phyloP scores from a whole-genome alignment of 2,888 invertebrate species.

The Panorpa germanica region DNA sequence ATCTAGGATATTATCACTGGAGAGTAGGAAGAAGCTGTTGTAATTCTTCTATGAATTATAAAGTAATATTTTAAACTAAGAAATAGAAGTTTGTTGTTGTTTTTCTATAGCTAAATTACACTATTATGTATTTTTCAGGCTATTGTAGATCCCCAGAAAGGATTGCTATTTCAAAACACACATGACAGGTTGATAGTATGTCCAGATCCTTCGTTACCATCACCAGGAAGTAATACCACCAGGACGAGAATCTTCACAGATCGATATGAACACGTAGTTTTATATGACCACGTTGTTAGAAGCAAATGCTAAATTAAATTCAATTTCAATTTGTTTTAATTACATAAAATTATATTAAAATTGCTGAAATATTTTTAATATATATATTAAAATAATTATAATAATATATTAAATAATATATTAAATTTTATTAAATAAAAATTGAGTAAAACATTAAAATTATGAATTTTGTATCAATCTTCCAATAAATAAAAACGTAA shows the following conservation, averaged over 20 bases:
- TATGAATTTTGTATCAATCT: too few species aligned
- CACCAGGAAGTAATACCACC: conserved; percentile 47
- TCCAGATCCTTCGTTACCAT: conserved; percentile 37
- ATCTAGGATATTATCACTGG: conserved; percentile 67
- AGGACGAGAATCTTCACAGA: conserved; percentile 40
- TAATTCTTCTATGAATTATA: conserved; percentile 61
- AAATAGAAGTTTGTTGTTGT: neutral
- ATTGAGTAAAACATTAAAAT: too few species aligned
- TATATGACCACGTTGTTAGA: conserved; percentile 63
- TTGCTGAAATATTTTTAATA: too few species aligned
- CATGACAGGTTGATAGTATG: conserved; percentile 59
- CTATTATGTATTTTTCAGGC: conserved; percentile 22
- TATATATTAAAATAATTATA: too few species aligned
- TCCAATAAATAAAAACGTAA: too few species aligned
- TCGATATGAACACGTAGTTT: conserved; percentile 51
- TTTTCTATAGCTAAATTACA: conserved; percentile 1
- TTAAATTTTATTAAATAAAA: too few species aligned
- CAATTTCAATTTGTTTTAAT: conserved; percentile 2
- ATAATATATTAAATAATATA: too few species aligned
- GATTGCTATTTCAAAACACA: conserved; percentile 60
- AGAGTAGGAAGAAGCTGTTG: conserved; percentile 45
- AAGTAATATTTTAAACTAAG: conserved; percentile 24
- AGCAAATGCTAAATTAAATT: conserved; percentile 25
- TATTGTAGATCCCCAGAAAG: conserved; percentile 49
- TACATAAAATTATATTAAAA: too few species aligned